Evolutionary conservation across 2,888 invertebrate species (phyloP), one percentile per base, ranked within the genome.

Genomic region (Eledone cirrhosa): DNA sequence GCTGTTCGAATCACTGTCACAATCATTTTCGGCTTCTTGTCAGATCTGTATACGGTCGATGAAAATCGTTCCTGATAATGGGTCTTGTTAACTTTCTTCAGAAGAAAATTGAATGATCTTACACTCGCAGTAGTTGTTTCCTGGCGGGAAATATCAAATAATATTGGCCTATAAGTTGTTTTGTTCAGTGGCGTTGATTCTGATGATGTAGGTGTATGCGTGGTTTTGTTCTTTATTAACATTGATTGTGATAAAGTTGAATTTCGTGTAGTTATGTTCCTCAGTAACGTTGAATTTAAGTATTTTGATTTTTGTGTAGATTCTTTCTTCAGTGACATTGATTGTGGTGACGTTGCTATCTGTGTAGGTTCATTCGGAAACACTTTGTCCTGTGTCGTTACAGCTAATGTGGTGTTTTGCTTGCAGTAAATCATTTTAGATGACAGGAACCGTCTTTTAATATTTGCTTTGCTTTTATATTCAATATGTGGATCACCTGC

Each of bases 341-440:
- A 33, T 3, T 41, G 41, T 41, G 41, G 11, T 3, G 11, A 41
- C 11, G 11, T 41, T 41, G 41, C 5, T 41, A 11, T 11, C 11
- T 41, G 41, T 33, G 22, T 72, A 8, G 72, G 29, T 31, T n/a
- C 13, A 22, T n/a, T 72, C n/a, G 0, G 22, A 5, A 41, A 41
- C 8, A 5, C 3, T 41, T 41, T 41, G 2, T 22, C 22, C 16
- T 41, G 16, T 22, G 72, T 41, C 4, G 33, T 72, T 8, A 41
- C 41, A 41, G 41, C 41, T 11, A 41, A 41, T 5, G 1, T 41
- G 11, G 5, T 8, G 41, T 41, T 41, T 41, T 41, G 41, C 31
- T 72, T 72, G 72, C 41, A 72, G n/a, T 41, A 22, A 33, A 72
- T 0, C 72, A 72, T 72, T 31, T 72, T 72, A 8, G 72, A 72